A percentile compares a stretch with the other conserved stretches of the same genome.
These are phyloP conservation scores for Yponomeuta plumbellus DNA, from an alignment of 2,888 invertebrate species.

Conservation along the genomic window DNA sequence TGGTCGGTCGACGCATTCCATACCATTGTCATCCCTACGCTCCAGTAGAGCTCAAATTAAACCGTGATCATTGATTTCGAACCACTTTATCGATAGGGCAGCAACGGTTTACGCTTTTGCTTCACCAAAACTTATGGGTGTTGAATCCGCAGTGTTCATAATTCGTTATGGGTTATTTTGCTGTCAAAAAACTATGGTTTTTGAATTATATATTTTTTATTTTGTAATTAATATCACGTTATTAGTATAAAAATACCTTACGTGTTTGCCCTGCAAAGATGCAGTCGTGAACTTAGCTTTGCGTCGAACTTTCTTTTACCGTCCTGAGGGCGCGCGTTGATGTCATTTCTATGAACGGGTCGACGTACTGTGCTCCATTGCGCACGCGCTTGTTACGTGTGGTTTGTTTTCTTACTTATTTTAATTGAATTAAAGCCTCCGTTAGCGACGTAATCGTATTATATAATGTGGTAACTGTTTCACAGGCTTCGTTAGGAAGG, in stretches of 20 bases:
- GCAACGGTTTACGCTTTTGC: neutral
- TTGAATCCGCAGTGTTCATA: neutral
- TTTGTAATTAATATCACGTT: too few species aligned
- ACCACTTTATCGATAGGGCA: slow-evolving; percentile 16
- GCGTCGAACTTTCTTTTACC: neutral
- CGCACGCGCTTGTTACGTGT: neutral
- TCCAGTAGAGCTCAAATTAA: slow-evolving; percentile 41
- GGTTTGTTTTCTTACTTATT: neutral
- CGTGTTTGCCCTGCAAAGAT: too few species aligned
- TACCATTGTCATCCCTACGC: slow-evolving; percentile 46
- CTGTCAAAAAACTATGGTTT: neutral
- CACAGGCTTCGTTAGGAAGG: too few species aligned
- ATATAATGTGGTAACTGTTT: neutral
- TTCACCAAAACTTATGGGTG: neutral
- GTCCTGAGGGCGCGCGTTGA: slow-evolving; percentile 22
- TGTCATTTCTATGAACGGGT: slow-evolving; percentile 24
- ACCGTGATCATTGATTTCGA: slow-evolving; percentile 37
- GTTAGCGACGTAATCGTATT: neutral
- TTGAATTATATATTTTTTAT: neutral
- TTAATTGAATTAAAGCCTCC: neutral
- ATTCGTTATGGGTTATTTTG: neutral
- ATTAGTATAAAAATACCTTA: too few species aligned
- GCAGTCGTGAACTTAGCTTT: too few species aligned
- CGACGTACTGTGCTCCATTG: neutral
- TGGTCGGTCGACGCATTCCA: slow-evolving; percentile 52